phyloP scores from a whole-genome alignment of 1,140 invertebrate genomes.

The Papilio helenus region DNA sequence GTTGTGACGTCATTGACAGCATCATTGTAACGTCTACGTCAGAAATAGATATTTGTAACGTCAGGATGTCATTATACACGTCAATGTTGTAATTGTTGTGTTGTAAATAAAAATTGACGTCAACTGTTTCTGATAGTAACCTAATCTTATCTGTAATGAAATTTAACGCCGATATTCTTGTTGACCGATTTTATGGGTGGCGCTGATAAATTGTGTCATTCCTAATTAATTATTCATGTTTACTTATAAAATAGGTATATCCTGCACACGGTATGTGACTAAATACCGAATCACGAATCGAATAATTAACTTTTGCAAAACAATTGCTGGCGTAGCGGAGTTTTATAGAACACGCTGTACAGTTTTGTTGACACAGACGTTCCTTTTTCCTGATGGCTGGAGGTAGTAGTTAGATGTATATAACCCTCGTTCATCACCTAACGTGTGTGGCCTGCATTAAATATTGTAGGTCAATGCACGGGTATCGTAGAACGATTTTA shows the following conservation, averaged over 20 bases:
- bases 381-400: neutral
- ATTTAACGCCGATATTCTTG: neutral
- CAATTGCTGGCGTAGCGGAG: too few relatives aligned
- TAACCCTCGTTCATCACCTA: neutral
- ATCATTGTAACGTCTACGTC: neutral
- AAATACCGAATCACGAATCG: neutral
- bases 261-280: neutral
- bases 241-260: neutral
- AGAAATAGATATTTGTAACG: neutral
- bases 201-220: neutral
- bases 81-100: neutral
- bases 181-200: neutral
- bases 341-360: too few relatives aligned
- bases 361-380: neutral
- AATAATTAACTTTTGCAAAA: neutral
- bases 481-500: neutral
- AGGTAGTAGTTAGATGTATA: neutral
- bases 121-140: neutral
- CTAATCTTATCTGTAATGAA: conserved; percentile 20
- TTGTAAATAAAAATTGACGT: conserved; percentile 8
- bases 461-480: neutral
- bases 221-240: neutral
- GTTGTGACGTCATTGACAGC: neutral
- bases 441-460: neutral
- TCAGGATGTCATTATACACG: neutral